Evolutionary conservation across 2,797 vertebrate genomes (phyloP).

Genomic region (Sphenodon punctatus): DNA sequence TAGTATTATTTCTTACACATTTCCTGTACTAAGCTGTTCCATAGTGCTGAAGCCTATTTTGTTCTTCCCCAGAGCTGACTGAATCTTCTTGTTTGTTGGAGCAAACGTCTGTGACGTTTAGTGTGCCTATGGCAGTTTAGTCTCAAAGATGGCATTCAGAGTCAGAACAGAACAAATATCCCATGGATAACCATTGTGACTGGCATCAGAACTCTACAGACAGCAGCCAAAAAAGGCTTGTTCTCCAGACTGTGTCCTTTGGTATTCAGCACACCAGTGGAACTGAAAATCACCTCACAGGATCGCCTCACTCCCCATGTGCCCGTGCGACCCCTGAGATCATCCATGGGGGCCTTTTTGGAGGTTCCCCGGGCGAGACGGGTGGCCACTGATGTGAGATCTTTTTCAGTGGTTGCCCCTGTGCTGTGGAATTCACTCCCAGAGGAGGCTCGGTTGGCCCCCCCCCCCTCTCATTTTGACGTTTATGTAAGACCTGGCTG

Average conservation of each 20-base stretch:
- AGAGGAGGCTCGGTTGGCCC: too few relatives aligned
- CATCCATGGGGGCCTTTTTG: too few relatives aligned
- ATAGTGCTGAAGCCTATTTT: not conserved
- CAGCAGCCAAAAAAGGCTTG: not conserved
- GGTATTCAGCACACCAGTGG: not conserved
- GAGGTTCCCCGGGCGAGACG: too few relatives aligned
- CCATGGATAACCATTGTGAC: rapidly evolving
- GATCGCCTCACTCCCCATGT: too few relatives aligned
- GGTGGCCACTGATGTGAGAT: too few relatives aligned
- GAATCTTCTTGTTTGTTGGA: not conserved
- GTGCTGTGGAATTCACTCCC: too few relatives aligned
- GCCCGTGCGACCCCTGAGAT: too few relatives aligned
- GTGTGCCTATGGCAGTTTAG: not conserved
- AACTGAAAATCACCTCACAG: not conserved
- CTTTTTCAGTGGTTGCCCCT: too few relatives aligned
- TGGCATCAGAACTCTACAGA: not conserved
- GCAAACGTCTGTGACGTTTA: not conserved
- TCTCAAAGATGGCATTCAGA: not conserved
- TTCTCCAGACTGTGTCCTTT: not conserved
- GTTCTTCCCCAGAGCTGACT: not conserved
- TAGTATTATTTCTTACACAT: rapidly evolving
- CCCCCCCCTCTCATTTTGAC: too few relatives aligned
- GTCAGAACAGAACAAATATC: not conserved
- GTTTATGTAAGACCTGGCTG: too few relatives aligned
- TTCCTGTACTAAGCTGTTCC: not conserved